Evolutionary conservation across 92 coral and sea anemone species (phyloP).

Genomic region (Anthopleura xanthogrammica): DNA sequence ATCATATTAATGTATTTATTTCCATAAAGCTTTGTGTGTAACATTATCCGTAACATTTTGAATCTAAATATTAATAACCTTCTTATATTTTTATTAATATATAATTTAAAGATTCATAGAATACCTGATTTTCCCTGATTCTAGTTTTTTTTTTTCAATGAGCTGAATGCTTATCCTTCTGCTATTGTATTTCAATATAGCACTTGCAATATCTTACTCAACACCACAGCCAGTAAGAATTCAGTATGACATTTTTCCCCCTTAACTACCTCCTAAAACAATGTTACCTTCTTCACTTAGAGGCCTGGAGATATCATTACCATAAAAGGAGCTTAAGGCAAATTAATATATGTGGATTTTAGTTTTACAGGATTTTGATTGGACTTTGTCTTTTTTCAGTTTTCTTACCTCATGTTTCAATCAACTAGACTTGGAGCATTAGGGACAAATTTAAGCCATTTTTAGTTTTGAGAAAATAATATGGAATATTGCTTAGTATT

Average conservation of each 20-base stretch:
- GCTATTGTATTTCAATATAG: neutral
- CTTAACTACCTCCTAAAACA: slow-evolving; percentile 22
- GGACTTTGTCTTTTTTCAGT: slow-evolving; percentile 16
- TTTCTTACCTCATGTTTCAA: slow-evolving; percentile 21
- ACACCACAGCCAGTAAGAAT: slow-evolving; percentile 24
- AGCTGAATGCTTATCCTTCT: neutral
- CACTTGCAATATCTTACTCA: neutral
- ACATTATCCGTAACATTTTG: no score
- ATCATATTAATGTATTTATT: no score
- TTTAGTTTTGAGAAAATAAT: slow-evolving; percentile 5
- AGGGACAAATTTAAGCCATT: slow-evolving; percentile 20
- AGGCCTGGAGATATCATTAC: slow-evolving; percentile 35
- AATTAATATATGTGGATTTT: slow-evolving; percentile 23
- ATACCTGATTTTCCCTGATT: no score
- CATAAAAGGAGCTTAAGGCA: slow-evolving; percentile 37
- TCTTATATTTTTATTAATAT: no score
- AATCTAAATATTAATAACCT: no score
- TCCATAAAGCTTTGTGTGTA: no score
- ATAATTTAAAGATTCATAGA: no score
- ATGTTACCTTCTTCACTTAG: slow-evolving; percentile 22
- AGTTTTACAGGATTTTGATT: slow-evolving; percentile 22
- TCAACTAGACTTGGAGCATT: slow-evolving; percentile 33
- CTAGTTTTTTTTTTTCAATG: no score
- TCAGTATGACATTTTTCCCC: neutral
- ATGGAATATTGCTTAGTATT: slow-evolving; percentile 17